Evolutionary conservation across 2,888 invertebrate species (phyloP).

Genomic region (Coelopa pilipes): DNA sequence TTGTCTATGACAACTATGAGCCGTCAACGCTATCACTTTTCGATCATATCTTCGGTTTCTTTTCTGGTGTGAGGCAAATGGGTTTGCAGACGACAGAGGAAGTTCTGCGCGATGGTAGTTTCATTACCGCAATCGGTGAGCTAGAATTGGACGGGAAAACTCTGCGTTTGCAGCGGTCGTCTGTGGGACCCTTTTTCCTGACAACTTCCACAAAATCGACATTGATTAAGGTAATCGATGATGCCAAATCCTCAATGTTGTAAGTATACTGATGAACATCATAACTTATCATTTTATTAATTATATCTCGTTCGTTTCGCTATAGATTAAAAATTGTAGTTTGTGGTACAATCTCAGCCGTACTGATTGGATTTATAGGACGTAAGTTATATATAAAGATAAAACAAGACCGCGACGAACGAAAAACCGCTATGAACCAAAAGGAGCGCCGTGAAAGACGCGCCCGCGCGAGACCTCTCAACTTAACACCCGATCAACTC

Average conservation of each 20-base stretch:
- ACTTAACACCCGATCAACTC: constrained; percentile 74
- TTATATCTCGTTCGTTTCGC: neutral
- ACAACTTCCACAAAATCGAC: constrained; percentile 83
- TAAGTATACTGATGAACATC: constrained; percentile 55
- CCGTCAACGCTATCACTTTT: constrained; percentile 80
- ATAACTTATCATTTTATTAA: neutral
- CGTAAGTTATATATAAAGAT: constrained; percentile 69
- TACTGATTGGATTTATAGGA: constrained; percentile 69
- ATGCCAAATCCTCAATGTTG: constrained; percentile 77
- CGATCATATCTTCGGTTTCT: constrained; percentile 86
- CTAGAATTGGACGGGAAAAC: constrained; percentile 75
- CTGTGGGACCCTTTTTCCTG: constrained; percentile 79
- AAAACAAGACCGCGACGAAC: constrained; percentile 71
- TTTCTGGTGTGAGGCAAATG: constrained; percentile 83
- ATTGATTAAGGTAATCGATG: constrained; percentile 78
- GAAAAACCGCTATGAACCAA: constrained; percentile 72
- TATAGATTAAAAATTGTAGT: constrained; percentile 70
- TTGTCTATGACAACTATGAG: constrained; percentile 82
- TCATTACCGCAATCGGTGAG: constrained; percentile 84
- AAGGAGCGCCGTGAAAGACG: constrained; percentile 75
- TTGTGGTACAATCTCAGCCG: constrained; percentile 70
- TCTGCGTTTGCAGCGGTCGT: constrained; percentile 79
- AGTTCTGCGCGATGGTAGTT: constrained; percentile 84
- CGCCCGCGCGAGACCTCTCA: constrained; percentile 71
- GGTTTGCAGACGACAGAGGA: constrained; percentile 89